Evolutionary conservation across 1,140 invertebrate species (phyloP).

Genomic region (Hydropsyche tenuis): DNA sequence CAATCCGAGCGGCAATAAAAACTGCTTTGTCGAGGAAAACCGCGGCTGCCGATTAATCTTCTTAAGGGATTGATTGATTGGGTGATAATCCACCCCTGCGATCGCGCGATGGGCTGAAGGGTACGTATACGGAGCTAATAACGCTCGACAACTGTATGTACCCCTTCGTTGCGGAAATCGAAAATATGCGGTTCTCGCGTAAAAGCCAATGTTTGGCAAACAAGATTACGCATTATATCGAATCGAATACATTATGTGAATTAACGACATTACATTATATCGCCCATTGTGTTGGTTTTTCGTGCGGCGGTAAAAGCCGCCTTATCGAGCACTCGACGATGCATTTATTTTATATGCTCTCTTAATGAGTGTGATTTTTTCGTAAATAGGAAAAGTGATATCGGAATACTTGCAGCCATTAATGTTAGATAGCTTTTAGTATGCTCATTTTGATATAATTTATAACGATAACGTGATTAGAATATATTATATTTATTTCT

Average conservation of each 20-base stretch:
- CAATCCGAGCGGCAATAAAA: not conserved
- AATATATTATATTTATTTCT: too few species aligned
- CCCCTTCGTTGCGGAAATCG: slow-evolving; percentile 22
- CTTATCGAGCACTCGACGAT: slow-evolving; percentile 1
- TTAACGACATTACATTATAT: slow-evolving; percentile 4
- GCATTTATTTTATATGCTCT: not conserved
- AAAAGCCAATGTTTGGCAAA: slow-evolving; percentile 39
- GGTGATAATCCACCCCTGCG: slow-evolving; percentile 40
- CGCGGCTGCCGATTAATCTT: slow-evolving; percentile 15
- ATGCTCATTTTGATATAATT: too few species aligned
- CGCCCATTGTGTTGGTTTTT: not conserved
- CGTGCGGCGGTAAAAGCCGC: not conserved
- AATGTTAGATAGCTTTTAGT: not conserved
- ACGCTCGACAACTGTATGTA: not conserved
- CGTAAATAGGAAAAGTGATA: not conserved
- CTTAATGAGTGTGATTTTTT: not conserved
- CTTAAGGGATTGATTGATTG: slow-evolving; percentile 45
- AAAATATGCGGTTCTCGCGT: slow-evolving; percentile 38
- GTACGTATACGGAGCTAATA: slow-evolving; percentile 26
- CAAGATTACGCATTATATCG: slow-evolving; percentile 22
- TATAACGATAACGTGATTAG: too few species aligned
- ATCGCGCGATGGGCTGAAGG: slow-evolving; percentile 6
- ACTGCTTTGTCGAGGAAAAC: not conserved
- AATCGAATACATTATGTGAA: slow-evolving; percentile 11
- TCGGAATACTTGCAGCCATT: not conserved